phyloP scores from a whole-genome alignment of 92 coral and sea anemone genomes.

The Epizoanthus illoricatus region DNA sequence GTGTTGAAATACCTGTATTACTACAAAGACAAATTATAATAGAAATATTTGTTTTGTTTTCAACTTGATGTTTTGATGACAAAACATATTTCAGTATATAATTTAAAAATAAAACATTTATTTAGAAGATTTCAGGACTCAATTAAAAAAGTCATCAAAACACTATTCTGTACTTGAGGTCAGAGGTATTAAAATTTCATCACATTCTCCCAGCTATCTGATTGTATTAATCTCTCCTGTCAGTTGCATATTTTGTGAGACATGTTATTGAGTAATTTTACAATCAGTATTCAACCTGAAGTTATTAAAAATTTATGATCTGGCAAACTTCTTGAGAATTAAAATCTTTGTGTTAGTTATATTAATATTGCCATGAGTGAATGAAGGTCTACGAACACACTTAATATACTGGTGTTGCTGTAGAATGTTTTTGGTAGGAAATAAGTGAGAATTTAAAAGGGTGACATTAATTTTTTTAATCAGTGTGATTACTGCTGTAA shows the following conservation, averaged over 20 bases:
- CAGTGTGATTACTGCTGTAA: neutral
- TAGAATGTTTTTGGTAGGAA: slow-evolving; percentile 58
- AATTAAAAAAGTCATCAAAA: neutral
- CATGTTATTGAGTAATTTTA: neutral
- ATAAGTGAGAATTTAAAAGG: neutral
- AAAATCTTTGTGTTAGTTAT: neutral
- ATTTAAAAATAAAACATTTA: too few relatives aligned
- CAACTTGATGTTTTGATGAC: too few relatives aligned
- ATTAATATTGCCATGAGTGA: neutral
- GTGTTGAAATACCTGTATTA: too few relatives aligned
- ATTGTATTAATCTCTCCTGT: neutral
- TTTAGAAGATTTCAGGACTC: too few relatives aligned
- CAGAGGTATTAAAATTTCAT: neutral
- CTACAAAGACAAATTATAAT: too few relatives aligned
- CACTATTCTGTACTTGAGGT: neutral
- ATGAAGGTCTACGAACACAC: neutral
- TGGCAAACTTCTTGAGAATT: neutral
- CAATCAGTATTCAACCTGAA: slow-evolving; percentile 15
- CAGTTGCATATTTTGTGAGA: neutral
- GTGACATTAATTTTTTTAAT: neutral
- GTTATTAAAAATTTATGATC: slow-evolving; percentile 19
- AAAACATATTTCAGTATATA: too few relatives aligned
- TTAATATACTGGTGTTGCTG: neutral
- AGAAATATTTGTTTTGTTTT: too few relatives aligned
- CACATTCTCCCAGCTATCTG: neutral